Evolutionary conservation across 2,113 vertebrate species (phyloP).

Genomic region (Pachyramphus minor): DNA sequence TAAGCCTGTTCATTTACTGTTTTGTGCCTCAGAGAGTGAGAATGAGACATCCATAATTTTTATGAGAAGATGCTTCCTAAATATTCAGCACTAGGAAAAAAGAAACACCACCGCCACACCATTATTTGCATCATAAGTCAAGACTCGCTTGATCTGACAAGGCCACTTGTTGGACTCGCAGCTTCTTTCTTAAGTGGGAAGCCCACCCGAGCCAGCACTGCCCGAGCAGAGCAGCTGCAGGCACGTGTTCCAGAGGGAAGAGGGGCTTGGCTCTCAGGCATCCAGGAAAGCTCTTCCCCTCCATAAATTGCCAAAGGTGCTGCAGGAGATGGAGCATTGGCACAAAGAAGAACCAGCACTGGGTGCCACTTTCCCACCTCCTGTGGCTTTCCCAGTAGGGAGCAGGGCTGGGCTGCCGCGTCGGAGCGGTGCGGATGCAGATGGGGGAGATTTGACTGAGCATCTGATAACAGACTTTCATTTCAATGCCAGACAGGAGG

Average conservation of each 20-base stretch:
- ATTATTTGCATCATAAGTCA: slow-evolving; percentile 67
- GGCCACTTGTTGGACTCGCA: slow-evolving; percentile 62
- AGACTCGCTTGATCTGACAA: slow-evolving; percentile 62
- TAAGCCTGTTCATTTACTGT: slow-evolving; percentile 72
- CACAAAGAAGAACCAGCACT: slow-evolving; percentile 23
- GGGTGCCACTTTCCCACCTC: background rate
- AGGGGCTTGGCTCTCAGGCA: background rate
- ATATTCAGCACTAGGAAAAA: slow-evolving; percentile 68
- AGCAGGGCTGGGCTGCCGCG: background rate
- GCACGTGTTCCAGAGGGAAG: slow-evolving; percentile 1
- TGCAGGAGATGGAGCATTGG: slow-evolving; percentile 35
- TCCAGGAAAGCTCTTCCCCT: slow-evolving; percentile 39
- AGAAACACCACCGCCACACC: slow-evolving; percentile 58
- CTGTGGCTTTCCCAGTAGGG: background rate
- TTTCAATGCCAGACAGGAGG: slow-evolving; percentile 51
- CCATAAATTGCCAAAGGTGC: slow-evolving; percentile 39
- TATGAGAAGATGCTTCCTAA: slow-evolving; percentile 75
- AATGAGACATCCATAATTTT: slow-evolving; percentile 71
- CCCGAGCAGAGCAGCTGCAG: background rate
- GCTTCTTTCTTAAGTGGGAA: slow-evolving; percentile 51
- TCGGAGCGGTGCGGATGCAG: background rate
- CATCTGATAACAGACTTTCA: background rate
- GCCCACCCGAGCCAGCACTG: background rate
- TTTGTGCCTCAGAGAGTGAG: slow-evolving; percentile 73
- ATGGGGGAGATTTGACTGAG: background rate